Conservation (phyloP, 2,113 vertebrate species). For the Catharus bicknelli region DNA sequence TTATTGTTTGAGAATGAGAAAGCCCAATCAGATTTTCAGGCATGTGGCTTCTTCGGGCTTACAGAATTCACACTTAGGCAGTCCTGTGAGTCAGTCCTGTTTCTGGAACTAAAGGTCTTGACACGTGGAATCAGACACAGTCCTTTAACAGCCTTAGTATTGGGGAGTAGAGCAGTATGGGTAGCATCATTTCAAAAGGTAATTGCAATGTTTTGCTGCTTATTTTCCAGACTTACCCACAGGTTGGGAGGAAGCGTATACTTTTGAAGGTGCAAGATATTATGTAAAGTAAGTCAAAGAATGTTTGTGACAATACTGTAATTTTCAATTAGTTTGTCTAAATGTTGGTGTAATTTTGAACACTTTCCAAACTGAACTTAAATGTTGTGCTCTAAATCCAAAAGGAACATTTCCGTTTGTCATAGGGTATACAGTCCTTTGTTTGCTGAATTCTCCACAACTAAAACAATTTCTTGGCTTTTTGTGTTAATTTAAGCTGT, state of each 20-base stretch:
- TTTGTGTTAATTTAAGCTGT: background rate
- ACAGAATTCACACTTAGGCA: background rate
- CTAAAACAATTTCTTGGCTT: background rate
- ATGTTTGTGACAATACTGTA: background rate
- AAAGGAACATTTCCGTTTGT: background rate
- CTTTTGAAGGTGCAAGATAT: slow-evolving; percentile 96
- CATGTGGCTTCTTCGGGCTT: background rate
- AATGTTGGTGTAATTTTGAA: background rate
- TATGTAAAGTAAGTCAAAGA: slow-evolving; percentile 93
- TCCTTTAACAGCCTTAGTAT: background rate
- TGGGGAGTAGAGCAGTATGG: background rate
- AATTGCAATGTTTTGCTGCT: slow-evolving; percentile 45
- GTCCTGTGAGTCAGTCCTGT: background rate
- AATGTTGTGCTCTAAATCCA: background rate
- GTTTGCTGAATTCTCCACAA: background rate
- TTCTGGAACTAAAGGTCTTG: background rate
- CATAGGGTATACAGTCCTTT: background rate
- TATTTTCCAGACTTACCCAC: slow-evolving; percentile 89
- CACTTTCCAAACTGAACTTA: background rate
- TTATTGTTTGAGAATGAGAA: background rate
- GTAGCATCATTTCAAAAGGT: background rate
- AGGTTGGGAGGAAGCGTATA: slow-evolving; percentile 97
- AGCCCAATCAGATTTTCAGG: background rate
- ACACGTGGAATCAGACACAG: background rate
- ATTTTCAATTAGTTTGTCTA: background rate